A percentile compares a stretch with the other conserved stretches of the same genome.
These are phyloP conservation scores for Nasonia longicornis DNA, from an alignment of 1,140 invertebrate genomes.

Conservation along the genomic window DNA sequence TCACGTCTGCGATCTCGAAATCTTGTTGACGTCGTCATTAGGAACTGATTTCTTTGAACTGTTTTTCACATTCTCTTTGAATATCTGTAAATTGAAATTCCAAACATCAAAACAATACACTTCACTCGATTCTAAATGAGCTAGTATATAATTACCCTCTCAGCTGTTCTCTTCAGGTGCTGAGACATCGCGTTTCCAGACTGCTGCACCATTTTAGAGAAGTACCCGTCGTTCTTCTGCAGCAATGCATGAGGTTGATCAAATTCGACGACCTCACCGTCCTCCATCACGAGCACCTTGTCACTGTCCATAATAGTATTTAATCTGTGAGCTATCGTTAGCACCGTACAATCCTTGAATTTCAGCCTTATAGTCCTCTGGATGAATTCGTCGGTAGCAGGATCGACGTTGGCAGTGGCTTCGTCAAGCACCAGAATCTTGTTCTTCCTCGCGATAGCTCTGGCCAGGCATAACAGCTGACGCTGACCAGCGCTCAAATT, in stretches of 20 bases:
- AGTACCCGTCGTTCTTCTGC: conserved; percentile 1
- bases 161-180: not conserved
- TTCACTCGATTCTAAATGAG: not conserved
- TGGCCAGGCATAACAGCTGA: conserved; percentile 74
- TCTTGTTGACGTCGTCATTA: not conserved
- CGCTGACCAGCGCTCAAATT: conserved; percentile 31
- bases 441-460: conserved; percentile 72
- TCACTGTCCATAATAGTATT: conserved; percentile 34
- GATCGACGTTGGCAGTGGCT: conserved; percentile 57
- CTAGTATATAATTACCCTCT: not conserved
- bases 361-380: conserved; percentile 57
- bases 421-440: conserved; percentile 78
- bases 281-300: conserved; percentile 19
- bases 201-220: conserved; percentile 19
- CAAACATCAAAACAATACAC: not conserved
- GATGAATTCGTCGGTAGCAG: conserved; percentile 61
- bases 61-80: not conserved
- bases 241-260: conserved; percentile 6
- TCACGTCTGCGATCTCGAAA: too few species aligned
- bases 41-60: not conserved
- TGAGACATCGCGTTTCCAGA: not conserved
- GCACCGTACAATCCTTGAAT: conserved; percentile 67
- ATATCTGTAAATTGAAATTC: not conserved
- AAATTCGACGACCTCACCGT: conserved; percentile 47
- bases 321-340: conserved; percentile 71